Evolutionary conservation across 1,140 invertebrate genomes (phyloP).

Genomic region (Batillaria attramentaria): DNA sequence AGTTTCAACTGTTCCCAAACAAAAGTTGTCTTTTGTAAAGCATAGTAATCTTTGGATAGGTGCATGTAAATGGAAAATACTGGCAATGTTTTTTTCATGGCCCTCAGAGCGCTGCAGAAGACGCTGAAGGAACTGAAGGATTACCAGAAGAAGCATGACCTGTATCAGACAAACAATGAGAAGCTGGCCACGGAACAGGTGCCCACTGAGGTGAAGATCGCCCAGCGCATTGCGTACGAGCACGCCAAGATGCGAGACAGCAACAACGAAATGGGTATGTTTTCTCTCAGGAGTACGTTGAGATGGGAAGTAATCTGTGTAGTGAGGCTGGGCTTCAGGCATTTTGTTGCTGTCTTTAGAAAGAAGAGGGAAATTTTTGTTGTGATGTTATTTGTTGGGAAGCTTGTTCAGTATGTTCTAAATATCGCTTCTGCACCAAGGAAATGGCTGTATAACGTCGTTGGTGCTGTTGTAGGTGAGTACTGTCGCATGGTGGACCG

Average conservation of each 20-base stretch:
- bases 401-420: background rate
- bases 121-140: slow-evolving; percentile 79
- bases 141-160: slow-evolving; percentile 79
- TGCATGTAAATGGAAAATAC: too few relatives aligned
- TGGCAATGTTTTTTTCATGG: slow-evolving; percentile 15
- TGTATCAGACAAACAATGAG: slow-evolving; percentile 78
- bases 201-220: slow-evolving; percentile 70
- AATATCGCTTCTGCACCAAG: too few relatives aligned
- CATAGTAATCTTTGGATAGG: too few relatives aligned
- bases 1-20: too few relatives aligned
- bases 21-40: too few relatives aligned
- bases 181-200: slow-evolving; percentile 78
- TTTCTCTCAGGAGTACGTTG: too few relatives aligned
- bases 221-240: slow-evolving; percentile 72
- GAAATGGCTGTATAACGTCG: background rate
- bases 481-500: slow-evolving; percentile 65
- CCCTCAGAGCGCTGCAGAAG: slow-evolving; percentile 77
- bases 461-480: slow-evolving; percentile 61
- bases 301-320: too few relatives aligned
- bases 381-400: slow-evolving; percentile 4
- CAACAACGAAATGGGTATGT: slow-evolving; percentile 59
- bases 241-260: slow-evolving; percentile 69
- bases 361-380: too few relatives aligned
- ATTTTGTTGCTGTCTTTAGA: too few relatives aligned
- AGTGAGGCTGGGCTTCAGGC: too few relatives aligned